Conservation (phyloP, 30 jellyfish, hydroid and myxozoan genomes). For the Sanderia malayensis region DNA sequence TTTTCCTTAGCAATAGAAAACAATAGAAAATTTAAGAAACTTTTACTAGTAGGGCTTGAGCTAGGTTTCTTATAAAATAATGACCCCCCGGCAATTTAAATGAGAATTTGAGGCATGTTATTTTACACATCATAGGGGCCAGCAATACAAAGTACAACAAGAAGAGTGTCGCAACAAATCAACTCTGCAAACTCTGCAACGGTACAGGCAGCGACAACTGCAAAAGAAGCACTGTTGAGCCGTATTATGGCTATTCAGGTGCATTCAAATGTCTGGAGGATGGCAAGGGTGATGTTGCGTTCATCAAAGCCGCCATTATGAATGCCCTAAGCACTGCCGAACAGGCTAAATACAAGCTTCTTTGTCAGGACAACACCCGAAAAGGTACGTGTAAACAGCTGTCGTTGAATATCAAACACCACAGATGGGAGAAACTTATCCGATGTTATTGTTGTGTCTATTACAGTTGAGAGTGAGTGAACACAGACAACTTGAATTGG, state of each 20-base stretch:
- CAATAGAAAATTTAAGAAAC: too few relatives aligned
- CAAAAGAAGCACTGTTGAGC: constrained; percentile 18
- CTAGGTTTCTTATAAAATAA: too few relatives aligned
- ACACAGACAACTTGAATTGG: too few relatives aligned
- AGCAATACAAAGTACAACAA: neutral
- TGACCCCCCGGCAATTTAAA: too few relatives aligned
- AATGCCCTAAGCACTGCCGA: neutral
- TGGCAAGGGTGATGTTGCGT: constrained; percentile 59
- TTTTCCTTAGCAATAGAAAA: too few relatives aligned
- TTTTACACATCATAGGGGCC: too few relatives aligned
- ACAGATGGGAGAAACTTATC: too few relatives aligned
- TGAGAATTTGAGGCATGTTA: too few relatives aligned
- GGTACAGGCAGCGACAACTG: constrained; percentile 44
- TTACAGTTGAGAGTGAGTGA: too few relatives aligned
- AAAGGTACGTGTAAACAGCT: constrained; percentile 25
- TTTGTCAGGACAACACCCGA: constrained; percentile 23
- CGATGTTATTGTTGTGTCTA: too few relatives aligned
- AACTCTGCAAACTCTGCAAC: neutral
- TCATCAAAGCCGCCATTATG: constrained; percentile 38
- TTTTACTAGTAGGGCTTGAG: too few relatives aligned
- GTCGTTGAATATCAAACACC: too few relatives aligned
- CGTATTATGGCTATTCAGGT: constrained; percentile 50
- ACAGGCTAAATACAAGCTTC: constrained; percentile 30
- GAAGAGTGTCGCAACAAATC: neutral
- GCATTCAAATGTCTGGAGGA: constrained; percentile 52